phyloP scores from a whole-genome alignment of 2,113 vertebrate genomes.

The Tiliqua scincoides region DNA sequence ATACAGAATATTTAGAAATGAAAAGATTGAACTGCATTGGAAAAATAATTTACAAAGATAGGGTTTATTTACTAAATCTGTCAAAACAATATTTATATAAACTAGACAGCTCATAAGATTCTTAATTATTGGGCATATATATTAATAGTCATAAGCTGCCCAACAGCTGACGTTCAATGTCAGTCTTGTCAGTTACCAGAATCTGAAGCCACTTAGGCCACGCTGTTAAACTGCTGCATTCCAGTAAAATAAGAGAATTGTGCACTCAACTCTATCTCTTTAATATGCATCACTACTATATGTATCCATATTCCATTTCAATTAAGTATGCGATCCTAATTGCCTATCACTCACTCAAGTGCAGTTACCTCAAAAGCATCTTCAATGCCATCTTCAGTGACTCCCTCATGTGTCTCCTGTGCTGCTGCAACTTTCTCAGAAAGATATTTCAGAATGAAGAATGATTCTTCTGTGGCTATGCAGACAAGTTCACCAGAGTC shows the following conservation, averaged over 20 bases:
- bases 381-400: slow-evolving; percentile 98
- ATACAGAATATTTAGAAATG: not conserved
- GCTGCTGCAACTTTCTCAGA: slow-evolving; percentile 94
- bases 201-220: too few relatives aligned
- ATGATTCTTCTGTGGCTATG: slow-evolving; percentile 98
- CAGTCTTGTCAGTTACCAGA: not conserved
- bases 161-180: not conserved
- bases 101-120: not conserved
- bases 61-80: not conserved
- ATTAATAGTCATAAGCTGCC: too few relatives aligned
- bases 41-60: not conserved
- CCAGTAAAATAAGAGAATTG: not conserved
- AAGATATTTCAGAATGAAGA: slow-evolving; percentile 96
- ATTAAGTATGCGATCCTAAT: not conserved
- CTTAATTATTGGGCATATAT: not conserved
- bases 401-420: slow-evolving; percentile 94
- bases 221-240: not conserved
- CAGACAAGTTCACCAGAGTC: slow-evolving; percentile 98
- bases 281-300: not conserved
- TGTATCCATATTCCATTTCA: not conserved
- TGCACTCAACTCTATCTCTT: not conserved
- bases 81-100: not conserved
- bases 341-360: not conserved
- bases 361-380: slow-evolving; percentile 93
- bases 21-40: not conserved